phyloP scores from a whole-genome alignment of 2,113 vertebrate genomes.

The Pontoporia blainvillei region DNA sequence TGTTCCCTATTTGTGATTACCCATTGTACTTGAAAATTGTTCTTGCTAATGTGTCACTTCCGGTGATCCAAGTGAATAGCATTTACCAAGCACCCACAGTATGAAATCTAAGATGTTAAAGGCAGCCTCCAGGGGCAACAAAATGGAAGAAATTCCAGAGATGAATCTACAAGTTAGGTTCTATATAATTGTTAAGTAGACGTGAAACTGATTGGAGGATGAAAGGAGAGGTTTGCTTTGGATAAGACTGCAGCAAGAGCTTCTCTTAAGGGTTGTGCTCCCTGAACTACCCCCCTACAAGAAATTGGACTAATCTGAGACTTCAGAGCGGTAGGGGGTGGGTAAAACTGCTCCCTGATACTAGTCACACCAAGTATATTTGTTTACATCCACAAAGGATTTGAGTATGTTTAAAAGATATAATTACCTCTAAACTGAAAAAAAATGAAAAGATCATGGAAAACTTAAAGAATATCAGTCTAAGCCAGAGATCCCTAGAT shows the following conservation, averaged over 20 bases:
- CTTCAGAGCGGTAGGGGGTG: neutral
- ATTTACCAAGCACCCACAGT: neutral
- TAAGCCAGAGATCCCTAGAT: neutral
- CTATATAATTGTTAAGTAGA: neutral
- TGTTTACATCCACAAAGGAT: neutral
- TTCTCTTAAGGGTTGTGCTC: neutral
- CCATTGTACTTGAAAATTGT: neutral
- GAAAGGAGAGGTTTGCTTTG: neutral
- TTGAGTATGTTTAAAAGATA: neutral
- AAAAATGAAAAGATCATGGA: neutral
- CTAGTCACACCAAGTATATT: neutral
- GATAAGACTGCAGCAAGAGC: neutral
- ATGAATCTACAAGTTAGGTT: neutral
- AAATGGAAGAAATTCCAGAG: neutral
- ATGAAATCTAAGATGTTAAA: neutral
- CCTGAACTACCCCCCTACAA: neutral
- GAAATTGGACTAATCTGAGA: neutral
- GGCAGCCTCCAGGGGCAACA: neutral
- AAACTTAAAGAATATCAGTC: neutral
- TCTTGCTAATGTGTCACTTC: conserved; percentile 30
- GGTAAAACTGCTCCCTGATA: neutral
- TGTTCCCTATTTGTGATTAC: conserved; percentile 18
- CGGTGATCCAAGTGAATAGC: conserved; percentile 1
- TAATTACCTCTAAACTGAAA: neutral
- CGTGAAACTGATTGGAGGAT: neutral